Evolutionary conservation across 1,140 invertebrate species (phyloP), one percentile per base, ranked within the genome.

Genomic region (Drosophila mojavensis): DNA sequence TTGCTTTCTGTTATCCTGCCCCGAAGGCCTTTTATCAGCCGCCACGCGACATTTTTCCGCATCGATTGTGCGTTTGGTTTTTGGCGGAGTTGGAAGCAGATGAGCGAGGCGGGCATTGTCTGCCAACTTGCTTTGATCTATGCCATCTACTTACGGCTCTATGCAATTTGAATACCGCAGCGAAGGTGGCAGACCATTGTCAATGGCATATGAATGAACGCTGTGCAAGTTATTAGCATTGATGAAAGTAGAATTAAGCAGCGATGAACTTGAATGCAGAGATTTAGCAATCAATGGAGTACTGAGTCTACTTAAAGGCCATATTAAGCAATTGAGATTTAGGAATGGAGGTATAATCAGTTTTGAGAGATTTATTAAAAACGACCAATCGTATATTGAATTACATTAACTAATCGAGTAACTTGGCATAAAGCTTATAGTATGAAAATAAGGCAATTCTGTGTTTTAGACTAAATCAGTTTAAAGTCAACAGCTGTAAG

Each of bases 31-130:
- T 85, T 78, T 54, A 72, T 80, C 69, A 69, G 63, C 60, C 74
- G 83, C 84, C 83, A 88, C 83, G 83, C 77, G 83, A 89, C 83
- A 88, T 83, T 83, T 89, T 88, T 88, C 74, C 84, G 77, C 82
- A 72, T 70, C 67, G 68, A 86, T 75, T 81, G 70, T 68, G 56
- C 54, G 55, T 30, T 30, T 30, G 28, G 28, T 30, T 30, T 10
- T 15, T 20, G 33, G 20, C 20, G 45, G 55, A 33, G 9, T 5
- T 24, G 64, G 43, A 24, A 24, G 20, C 20, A 24, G 36, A 20
- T 39, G 65, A 30, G 24, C 62, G 24, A n/a, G 39, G 3, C 53
- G 70, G 54, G 73, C 67, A 65, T 88, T 88, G 83, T 88, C 55
- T 75, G 73, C 3, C 17, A 11, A 28, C 63, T 50, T 43, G 28